phyloP scores from a whole-genome alignment of 2,113 vertebrate genomes.

The Microtus richardsoni region DNA sequence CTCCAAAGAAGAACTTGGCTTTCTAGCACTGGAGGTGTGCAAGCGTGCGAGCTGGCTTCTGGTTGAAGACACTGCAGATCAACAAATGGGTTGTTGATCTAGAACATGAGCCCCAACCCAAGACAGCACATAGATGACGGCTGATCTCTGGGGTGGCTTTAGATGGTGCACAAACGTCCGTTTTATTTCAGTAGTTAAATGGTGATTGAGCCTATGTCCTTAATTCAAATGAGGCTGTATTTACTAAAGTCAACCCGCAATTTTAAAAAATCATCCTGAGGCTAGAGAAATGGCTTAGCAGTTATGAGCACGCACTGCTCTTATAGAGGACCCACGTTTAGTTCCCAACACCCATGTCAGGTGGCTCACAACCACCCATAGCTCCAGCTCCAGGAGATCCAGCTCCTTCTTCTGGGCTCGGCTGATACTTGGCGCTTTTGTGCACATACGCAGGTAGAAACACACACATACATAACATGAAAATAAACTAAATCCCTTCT shows the following conservation, averaged over 20 bases:
- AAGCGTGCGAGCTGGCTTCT: background rate
- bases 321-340: background rate
- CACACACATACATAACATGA: background rate
- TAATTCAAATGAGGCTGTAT: background rate
- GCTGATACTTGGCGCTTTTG: background rate
- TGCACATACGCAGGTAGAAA: background rate
- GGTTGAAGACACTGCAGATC: background rate
- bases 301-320: background rate
- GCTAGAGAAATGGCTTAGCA: background rate
- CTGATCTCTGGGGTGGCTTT: no score
- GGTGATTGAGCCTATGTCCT: background rate
- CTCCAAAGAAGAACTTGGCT: background rate
- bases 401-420: background rate
- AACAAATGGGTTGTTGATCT: background rate
- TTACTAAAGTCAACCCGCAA: background rate
- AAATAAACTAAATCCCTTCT: background rate
- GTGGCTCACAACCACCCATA: background rate
- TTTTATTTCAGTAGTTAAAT: slow-evolving; percentile 13
- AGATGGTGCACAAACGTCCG: background rate
- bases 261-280: background rate
- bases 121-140: background rate
- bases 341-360: background rate
- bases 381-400: background rate
- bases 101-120: background rate
- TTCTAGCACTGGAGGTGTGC: background rate